Percentiles rank a stretch among this genome's conserved stretches.
Evolutionary conservation across 2,888 invertebrate species (phyloP).

Genomic region (Zaprionus bogoriensis): DNA sequence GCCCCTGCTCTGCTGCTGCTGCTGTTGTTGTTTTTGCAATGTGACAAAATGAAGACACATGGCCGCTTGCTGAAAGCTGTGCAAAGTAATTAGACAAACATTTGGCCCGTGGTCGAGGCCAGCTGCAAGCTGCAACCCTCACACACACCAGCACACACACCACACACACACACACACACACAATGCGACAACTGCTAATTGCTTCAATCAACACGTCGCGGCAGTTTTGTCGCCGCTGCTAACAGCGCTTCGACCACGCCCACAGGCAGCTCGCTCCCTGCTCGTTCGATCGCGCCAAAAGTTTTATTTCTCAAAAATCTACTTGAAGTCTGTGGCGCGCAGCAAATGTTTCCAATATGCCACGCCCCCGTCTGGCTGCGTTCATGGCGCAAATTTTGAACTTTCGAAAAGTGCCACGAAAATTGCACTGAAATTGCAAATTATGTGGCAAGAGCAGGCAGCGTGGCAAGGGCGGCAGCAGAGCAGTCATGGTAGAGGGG

Average conservation of each 20-base stretch:
- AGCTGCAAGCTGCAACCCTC: constrained; percentile 45
- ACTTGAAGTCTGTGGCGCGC: constrained; percentile 2
- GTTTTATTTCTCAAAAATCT: constrained; percentile 22
- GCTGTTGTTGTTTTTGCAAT: constrained; percentile 24
- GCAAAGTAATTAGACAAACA: constrained; percentile 81
- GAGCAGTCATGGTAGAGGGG: not conserved
- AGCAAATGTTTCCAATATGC: constrained; percentile 58
- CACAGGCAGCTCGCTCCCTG: not conserved
- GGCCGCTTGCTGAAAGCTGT: constrained; percentile 78
- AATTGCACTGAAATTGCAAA: constrained; percentile 62
- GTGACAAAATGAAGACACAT: constrained; percentile 79
- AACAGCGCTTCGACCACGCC: constrained; percentile 32
- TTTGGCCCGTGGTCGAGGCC: constrained; percentile 59
- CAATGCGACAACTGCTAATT: constrained; percentile 71
- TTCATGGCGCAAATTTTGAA: constrained; percentile 46
- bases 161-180: constrained; percentile 12
- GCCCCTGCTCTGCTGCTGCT: not conserved
- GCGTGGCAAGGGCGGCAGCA: too few relatives aligned
- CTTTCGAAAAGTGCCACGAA: constrained; percentile 51
- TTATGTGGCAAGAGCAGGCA: constrained; percentile 24
- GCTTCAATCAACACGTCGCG: constrained; percentile 79
- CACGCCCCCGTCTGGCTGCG: constrained; percentile 26
- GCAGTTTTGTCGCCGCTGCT: constrained; percentile 50
- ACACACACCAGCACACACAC: constrained; percentile 15
- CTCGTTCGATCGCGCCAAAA: constrained; percentile 13